A percentile compares a stretch with the other conserved stretches of the same genome.
These are phyloP conservation scores for Conomelus anceps DNA, from an alignment of 2,888 invertebrate genomes.

Conservation along the genomic window DNA sequence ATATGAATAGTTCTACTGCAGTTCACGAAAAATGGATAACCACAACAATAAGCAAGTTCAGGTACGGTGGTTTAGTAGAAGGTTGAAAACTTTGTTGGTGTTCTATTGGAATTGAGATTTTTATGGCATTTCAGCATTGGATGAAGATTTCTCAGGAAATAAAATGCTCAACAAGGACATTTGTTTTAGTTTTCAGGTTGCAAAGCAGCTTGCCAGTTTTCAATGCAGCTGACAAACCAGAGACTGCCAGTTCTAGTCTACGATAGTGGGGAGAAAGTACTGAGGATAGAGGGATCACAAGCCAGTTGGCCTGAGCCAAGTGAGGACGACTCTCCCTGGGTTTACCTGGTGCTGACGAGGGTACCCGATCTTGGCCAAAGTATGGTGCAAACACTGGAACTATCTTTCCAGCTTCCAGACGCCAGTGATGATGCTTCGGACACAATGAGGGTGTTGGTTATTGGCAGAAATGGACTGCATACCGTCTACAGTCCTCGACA, in stretches of 20 bases:
- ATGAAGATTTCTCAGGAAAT: no score
- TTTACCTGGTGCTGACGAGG: background rate
- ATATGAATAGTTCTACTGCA: no score
- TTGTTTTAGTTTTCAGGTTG: slow-evolving; percentile 31
- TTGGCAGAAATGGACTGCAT: slow-evolving; percentile 61
- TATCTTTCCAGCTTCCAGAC: background rate
- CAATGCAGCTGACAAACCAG: slow-evolving; percentile 23
- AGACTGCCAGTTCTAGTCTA: background rate
- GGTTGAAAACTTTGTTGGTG: no score
- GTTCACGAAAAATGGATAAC: no score
- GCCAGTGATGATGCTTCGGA: background rate
- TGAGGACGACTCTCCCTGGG: background rate
- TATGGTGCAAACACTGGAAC: background rate
- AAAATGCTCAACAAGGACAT: no score
- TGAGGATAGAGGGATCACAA: background rate
- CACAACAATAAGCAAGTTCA: no score
- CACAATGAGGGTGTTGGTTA: slow-evolving; percentile 53
- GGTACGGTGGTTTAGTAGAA: no score
- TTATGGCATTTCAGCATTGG: no score
- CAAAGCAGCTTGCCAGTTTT: slow-evolving; percentile 31
- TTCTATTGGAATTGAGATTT: no score
- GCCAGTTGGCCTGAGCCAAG: background rate
- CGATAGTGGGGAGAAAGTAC: background rate
- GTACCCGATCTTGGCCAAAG: background rate
- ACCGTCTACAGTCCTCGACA: slow-evolving; percentile 57